Percentiles rank a stretch among this genome's conserved stretches.
phyloP scores from a whole-genome alignment of 2,113 vertebrate genomes.

The Gracilinanus agilis region DNA sequence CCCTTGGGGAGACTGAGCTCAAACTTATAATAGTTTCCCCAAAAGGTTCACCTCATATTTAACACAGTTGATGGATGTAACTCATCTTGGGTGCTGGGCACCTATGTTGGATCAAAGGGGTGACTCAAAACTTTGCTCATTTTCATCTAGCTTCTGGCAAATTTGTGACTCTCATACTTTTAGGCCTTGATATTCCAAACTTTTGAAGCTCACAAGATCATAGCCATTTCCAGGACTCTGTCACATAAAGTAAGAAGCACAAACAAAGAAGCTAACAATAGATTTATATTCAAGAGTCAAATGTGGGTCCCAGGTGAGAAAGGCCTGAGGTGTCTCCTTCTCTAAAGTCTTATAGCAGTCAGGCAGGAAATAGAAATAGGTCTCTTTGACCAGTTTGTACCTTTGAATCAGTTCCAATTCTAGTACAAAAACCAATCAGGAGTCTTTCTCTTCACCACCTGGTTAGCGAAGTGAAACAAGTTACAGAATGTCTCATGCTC shows the following conservation, averaged over 20 bases:
- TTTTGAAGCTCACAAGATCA: background rate
- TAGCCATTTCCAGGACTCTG: background rate
- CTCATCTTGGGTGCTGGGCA: background rate
- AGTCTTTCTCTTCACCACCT: background rate
- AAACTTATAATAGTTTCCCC: background rate
- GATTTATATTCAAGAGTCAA: background rate
- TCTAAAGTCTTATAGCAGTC: background rate
- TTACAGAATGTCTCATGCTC: background rate
- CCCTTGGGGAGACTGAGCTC: background rate
- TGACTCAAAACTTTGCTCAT: background rate
- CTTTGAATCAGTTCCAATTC: background rate
- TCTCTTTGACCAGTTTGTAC: background rate
- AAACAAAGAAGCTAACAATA: background rate
- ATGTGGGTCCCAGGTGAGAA: background rate
- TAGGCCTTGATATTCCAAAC: background rate
- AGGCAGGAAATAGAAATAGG: background rate
- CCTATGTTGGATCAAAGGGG: background rate
- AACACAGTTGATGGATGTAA: background rate
- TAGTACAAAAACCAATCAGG: background rate
- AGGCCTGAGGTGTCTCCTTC: background rate
- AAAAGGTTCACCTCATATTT: background rate
- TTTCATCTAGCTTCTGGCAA: background rate
- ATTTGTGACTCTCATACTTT: background rate
- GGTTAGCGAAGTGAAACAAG: background rate
- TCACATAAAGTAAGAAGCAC: background rate